phyloP scores from a whole-genome alignment of 1,140 invertebrate genomes.

The Zaprionus gabonicus region DNA sequence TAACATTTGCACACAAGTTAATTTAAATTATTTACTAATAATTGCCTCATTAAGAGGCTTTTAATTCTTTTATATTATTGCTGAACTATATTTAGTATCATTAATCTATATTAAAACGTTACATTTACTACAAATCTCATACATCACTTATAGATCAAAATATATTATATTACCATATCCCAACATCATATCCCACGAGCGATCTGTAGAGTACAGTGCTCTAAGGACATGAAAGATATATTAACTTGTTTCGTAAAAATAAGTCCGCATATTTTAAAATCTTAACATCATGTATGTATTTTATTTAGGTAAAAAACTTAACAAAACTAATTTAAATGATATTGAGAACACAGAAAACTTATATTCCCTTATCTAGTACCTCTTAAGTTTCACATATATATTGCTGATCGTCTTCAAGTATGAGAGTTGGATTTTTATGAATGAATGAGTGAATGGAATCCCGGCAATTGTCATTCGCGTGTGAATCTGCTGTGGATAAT shows the following conservation, averaged over 20 bases:
- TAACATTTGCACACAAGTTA: too few relatives aligned
- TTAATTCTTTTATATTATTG: too few relatives aligned
- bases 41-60: too few relatives aligned
- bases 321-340: too few relatives aligned
- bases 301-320: too few relatives aligned
- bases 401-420: background rate
- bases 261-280: too few relatives aligned
- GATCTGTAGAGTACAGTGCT: background rate
- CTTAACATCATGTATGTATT: too few relatives aligned
- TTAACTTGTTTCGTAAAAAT: background rate
- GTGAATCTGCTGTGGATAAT: slow-evolving; percentile 21
- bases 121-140: background rate
- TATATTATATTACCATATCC: background rate
- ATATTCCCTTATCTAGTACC: background rate
- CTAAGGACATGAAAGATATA: background rate
- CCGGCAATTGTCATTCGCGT: background rate
- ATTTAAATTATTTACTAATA: too few relatives aligned
- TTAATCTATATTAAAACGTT: too few relatives aligned
- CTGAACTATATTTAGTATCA: too few relatives aligned
- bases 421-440: background rate
- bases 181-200: background rate
- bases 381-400: background rate
- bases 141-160: background rate
- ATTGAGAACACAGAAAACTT: too few relatives aligned
- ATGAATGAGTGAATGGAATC: slow-evolving; percentile 12